A percentile compares a stretch with the other conserved stretches of the same genome.
Conservation (phyloP, 2,113 vertebrate genomes). For the Pseudolaguvia tuberculata region DNA sequence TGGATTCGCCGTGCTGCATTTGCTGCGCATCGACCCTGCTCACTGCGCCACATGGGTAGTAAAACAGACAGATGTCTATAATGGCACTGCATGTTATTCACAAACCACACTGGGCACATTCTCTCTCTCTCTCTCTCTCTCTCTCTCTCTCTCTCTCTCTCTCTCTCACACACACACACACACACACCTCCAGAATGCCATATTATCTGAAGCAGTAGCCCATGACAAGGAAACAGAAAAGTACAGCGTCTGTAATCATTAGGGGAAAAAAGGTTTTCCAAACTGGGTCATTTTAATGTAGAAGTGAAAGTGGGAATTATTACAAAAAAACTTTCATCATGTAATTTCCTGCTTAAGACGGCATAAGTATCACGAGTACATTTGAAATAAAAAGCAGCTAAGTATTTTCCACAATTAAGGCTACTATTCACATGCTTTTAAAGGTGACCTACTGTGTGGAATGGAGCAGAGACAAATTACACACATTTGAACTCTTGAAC, state of each 20-base stretch:
- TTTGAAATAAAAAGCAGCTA: neutral
- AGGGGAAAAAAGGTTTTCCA: neutral
- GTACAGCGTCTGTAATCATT: neutral
- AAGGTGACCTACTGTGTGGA: neutral
- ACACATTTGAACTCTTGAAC: neutral
- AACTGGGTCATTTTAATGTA: neutral
- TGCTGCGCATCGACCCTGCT: constrained; percentile 15
- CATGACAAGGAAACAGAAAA: neutral
- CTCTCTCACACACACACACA: neutral
- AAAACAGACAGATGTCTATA: constrained; percentile 42
- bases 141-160: constrained; percentile 10
- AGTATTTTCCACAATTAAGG: neutral
- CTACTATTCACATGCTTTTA: neutral
- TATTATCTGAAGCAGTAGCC: neutral
- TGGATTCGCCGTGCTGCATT: constrained; percentile 18
- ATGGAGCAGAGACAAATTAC: neutral
- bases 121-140: constrained; percentile 19
- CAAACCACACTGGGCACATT: constrained; percentile 4
- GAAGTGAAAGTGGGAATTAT: neutral
- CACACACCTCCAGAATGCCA: neutral
- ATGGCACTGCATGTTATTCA: constrained; percentile 10
- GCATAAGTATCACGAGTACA: neutral
- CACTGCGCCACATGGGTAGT: constrained; percentile 29
- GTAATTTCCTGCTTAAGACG: neutral
- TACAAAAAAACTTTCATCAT: neutral